phyloP scores from a whole-genome alignment of 2,888 invertebrate genomes.

The Drosophila quinaria region DNA sequence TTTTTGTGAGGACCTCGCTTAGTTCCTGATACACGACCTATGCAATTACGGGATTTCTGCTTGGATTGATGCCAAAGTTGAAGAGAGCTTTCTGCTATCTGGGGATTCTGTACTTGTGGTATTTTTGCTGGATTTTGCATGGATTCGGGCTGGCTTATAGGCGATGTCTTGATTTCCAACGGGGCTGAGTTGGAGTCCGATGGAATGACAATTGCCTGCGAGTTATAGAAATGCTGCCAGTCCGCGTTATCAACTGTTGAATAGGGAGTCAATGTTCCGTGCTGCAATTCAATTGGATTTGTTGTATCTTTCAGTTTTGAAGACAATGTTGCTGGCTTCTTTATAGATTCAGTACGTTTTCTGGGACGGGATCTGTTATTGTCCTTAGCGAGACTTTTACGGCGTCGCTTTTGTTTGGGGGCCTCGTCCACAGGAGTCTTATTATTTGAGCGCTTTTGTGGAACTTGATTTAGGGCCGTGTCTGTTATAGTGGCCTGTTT shows the following conservation, averaged over 20 bases:
- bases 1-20: neutral
- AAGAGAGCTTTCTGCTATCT: neutral
- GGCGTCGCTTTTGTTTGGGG: neutral
- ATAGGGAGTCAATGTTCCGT: neutral
- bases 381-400: neutral
- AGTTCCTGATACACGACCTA: neutral
- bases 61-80: neutral
- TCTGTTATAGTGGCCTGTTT: neutral
- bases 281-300: neutral
- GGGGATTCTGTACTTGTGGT: neutral
- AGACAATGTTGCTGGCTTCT: neutral
- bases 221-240: neutral
- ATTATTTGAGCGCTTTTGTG: neutral
- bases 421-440: neutral
- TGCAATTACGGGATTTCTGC: neutral
- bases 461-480: neutral
- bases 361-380: neutral
- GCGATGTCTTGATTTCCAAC: neutral
- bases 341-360: neutral
- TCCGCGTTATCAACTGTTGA: neutral
- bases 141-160: neutral
- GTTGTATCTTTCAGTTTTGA: neutral
- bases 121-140: neutral
- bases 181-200: neutral
- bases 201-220: neutral